Percentiles rank a stretch among this genome's conserved stretches.
These are phyloP conservation scores for Drosophila repletoides DNA, from an alignment of 1,140 invertebrate species.

Conservation along the genomic window DNA sequence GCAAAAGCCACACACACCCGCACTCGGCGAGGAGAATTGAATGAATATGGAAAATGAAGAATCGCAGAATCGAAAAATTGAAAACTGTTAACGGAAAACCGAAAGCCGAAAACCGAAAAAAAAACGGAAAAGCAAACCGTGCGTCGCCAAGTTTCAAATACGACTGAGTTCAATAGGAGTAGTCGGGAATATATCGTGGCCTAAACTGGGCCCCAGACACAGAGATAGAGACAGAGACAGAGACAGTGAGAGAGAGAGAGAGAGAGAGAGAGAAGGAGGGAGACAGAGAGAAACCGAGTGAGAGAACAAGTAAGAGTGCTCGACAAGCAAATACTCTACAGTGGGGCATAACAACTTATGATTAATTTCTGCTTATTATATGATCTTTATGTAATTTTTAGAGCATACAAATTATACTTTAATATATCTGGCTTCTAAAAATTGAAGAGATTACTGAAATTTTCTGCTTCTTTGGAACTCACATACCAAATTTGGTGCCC, in stretches of 20 bases:
- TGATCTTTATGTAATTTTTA: too few relatives aligned
- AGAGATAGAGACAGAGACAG: constrained; percentile 1
- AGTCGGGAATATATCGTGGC: constrained; percentile 38
- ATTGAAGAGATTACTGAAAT: too few relatives aligned
- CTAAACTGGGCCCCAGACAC: constrained; percentile 8
- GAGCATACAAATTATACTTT: too few relatives aligned
- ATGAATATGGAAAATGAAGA: constrained; percentile 8
- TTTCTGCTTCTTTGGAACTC: too few relatives aligned
- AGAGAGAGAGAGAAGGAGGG: background rate
- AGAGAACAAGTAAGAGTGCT: background rate
- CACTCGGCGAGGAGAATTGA: background rate
- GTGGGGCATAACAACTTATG: too few relatives aligned
- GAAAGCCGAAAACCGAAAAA: constrained; percentile 39
- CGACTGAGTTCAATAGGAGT: constrained; percentile 66
- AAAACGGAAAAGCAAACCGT: constrained; percentile 58
- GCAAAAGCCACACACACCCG: constrained; percentile 20
- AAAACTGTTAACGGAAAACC: constrained; percentile 18
- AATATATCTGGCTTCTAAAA: too few relatives aligned
- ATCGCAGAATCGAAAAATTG: constrained; percentile 32
- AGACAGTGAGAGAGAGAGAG: constrained; percentile 10
- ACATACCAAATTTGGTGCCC: too few relatives aligned
- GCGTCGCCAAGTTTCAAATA: constrained; percentile 70
- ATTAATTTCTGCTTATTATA: too few relatives aligned
- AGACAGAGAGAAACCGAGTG: background rate
- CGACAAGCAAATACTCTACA: constrained; percentile 8